Conservation (phyloP, 2,888 invertebrate genomes). For the Netelia virgata region DNA sequence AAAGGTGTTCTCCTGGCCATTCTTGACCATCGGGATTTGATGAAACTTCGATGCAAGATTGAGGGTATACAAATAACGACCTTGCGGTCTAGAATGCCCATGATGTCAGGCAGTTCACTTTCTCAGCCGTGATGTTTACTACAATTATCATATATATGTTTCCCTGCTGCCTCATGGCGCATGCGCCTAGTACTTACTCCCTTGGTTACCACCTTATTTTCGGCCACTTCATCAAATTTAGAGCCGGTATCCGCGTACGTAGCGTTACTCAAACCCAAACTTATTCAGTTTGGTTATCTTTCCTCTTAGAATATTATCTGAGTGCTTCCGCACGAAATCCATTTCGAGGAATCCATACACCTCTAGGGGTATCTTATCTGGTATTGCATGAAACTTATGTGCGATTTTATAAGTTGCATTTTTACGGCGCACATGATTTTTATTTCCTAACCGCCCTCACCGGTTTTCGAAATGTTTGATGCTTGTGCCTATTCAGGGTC, state of each 20-base stretch:
- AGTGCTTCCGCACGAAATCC: slow-evolving; percentile 7
- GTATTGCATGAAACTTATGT: not conserved
- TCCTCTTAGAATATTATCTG: slow-evolving; percentile 2
- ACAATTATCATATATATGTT: slow-evolving; percentile 6
- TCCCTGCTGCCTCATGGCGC: not conserved
- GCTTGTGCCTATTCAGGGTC: not conserved
- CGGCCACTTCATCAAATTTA: not conserved
- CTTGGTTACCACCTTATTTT: not conserved
- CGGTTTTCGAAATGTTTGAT: not conserved
- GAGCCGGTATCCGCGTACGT: not conserved
- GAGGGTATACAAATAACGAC: not conserved
- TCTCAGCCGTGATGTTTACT: not conserved
- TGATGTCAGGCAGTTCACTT: not conserved
- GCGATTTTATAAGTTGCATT: not conserved
- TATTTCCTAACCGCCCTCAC: not conserved
- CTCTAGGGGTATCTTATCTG: not conserved
- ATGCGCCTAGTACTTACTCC: not conserved
- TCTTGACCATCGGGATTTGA: not conserved
- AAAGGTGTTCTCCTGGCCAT: not conserved
- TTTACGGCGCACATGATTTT: not conserved
- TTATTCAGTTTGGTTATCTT: not conserved
- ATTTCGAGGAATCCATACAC: not conserved
- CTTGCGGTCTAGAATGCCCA: not conserved
- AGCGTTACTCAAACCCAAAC: not conserved
- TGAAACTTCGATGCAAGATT: not conserved